Conservation (phyloP, 2,888 invertebrate genomes). For the Orgyia antiqua region DNA sequence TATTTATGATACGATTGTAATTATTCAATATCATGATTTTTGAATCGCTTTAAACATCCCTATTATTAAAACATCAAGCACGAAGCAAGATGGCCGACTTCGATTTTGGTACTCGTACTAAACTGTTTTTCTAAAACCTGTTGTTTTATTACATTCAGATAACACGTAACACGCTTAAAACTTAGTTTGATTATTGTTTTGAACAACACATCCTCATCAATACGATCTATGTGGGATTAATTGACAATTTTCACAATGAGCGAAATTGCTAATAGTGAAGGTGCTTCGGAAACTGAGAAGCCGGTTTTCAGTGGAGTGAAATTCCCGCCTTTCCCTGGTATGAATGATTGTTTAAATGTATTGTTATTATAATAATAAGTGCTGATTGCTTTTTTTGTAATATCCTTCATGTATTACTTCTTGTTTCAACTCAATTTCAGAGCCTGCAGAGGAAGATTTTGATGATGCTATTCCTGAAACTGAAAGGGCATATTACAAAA, state of each 20-base stretch:
- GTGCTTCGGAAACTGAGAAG: constrained; percentile 50
- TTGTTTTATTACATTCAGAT: too few relatives aligned
- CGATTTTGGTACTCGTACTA: too few relatives aligned
- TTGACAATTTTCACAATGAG: constrained; percentile 43
- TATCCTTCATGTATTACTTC: neutral
- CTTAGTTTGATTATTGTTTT: too few relatives aligned
- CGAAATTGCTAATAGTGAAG: constrained; percentile 46
- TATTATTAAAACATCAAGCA: constrained; percentile 9
- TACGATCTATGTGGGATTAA: constrained; percentile 14
- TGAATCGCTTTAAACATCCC: too few relatives aligned
- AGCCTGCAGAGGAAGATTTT: constrained; percentile 65
- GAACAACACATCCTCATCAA: neutral
- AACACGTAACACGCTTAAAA: too few relatives aligned
- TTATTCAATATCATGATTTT: too few relatives aligned
- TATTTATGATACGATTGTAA: too few relatives aligned
- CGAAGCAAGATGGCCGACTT: constrained; percentile 24
- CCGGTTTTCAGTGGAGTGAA: constrained; percentile 51
- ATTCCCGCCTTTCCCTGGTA: constrained; percentile 70
- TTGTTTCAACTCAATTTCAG: constrained; percentile 35
- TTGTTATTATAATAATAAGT: neutral
- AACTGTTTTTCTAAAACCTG: too few relatives aligned
- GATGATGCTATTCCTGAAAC: constrained; percentile 73
- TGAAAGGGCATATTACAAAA: constrained; percentile 71
- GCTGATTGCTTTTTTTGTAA: neutral
- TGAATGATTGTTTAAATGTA: constrained; percentile 4